Conservation (phyloP, 1,140 invertebrate genomes). For the Homarus americanus region DNA sequence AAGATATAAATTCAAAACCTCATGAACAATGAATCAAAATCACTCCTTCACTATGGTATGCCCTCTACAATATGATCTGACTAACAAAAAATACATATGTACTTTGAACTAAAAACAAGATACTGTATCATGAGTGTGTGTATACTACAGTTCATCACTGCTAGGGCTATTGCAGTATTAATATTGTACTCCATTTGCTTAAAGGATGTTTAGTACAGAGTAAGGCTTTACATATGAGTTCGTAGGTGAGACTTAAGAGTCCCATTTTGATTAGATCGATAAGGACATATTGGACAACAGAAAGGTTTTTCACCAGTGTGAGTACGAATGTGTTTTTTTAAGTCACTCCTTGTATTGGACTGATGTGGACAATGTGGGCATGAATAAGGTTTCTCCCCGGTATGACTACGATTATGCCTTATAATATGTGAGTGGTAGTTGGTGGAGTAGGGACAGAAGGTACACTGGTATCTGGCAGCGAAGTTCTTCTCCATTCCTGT, state of each 20-base stretch:
- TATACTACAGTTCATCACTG: too few relatives aligned
- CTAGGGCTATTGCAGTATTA: too few relatives aligned
- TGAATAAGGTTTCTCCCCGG: conserved; percentile 23
- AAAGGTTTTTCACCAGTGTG: conserved; percentile 33
- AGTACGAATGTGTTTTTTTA: conserved; percentile 13
- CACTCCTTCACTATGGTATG: too few relatives aligned
- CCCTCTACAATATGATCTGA: too few relatives aligned
- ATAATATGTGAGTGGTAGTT: conserved; percentile 3
- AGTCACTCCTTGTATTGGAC: not conserved
- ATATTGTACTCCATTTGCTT: too few relatives aligned
- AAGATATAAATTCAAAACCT: too few relatives aligned
- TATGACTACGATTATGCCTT: conserved; percentile 30
- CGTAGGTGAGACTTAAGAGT: conserved; percentile 6
- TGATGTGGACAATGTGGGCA: conserved; percentile 26
- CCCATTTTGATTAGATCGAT: not conserved
- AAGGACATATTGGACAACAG: conserved; percentile 41
- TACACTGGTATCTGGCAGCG: conserved; percentile 15
- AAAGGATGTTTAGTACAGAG: not conserved
- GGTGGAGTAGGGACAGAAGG: conserved; percentile 16
- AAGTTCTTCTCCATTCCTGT: not conserved
- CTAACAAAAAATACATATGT: too few relatives aligned
- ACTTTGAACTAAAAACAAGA: too few relatives aligned
- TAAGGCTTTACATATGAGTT: conserved; percentile 9
- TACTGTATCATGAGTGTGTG: too few relatives aligned
- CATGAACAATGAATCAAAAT: too few relatives aligned